These are phyloP conservation scores for Neogale vison DNA, from an alignment of 2,113 vertebrate genomes.

Conservation along the genomic window DNA sequence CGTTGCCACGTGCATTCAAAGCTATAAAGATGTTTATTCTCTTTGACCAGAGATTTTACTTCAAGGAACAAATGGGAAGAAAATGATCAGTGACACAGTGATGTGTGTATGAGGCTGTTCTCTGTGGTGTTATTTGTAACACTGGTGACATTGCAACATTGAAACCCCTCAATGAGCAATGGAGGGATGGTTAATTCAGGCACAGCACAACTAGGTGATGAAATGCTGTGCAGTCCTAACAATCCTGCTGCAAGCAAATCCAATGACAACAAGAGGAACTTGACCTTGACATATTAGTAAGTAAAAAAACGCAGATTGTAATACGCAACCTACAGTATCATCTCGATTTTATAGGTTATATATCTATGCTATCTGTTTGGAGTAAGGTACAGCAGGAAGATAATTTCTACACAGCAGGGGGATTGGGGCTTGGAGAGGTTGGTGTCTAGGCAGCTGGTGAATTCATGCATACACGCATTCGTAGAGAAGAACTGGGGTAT, in stretches of 20 bases:
- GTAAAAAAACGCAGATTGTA: neutral
- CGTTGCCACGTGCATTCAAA: neutral
- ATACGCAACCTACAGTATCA: neutral
- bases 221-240: neutral
- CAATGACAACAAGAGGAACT: neutral
- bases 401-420: neutral
- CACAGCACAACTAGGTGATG: neutral
- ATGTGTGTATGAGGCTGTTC: neutral
- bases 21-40: neutral
- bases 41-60: neutral
- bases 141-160: neutral
- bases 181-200: neutral
- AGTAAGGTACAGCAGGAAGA: neutral
- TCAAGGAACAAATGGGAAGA: neutral
- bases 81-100: neutral
- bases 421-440: neutral
- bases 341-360: neutral
- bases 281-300: neutral
- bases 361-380: neutral
- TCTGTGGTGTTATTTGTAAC: neutral
- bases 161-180: neutral
- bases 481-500: neutral
- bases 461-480: fast-evolving
- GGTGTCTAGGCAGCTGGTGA: neutral
- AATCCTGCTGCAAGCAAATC: neutral